A percentile compares a stretch with the other conserved stretches of the same genome.
These are phyloP conservation scores for Panopea generosa DNA, from an alignment of 2,888 invertebrate genomes.

Conservation along the genomic window DNA sequence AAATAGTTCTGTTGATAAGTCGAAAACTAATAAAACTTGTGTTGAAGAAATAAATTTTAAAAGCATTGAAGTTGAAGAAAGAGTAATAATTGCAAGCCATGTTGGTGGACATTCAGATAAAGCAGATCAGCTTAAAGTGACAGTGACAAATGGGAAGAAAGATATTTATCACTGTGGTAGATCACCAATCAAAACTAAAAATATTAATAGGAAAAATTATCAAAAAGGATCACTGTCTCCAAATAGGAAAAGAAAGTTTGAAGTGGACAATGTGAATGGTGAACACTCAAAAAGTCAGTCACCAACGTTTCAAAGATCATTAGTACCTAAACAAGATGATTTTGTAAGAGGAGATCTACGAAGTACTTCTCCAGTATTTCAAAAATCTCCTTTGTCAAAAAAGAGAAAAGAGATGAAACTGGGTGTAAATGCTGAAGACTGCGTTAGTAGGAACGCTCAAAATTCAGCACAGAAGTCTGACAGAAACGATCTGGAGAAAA, in stretches of 20 bases:
- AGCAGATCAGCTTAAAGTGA: no score
- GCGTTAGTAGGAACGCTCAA: neutral
- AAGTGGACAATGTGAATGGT: neutral
- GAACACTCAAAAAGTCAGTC: neutral
- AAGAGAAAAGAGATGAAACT: slow-evolving; percentile 2
- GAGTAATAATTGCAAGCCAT: neutral
- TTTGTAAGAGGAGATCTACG: slow-evolving; percentile 3
- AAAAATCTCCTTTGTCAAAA: slow-evolving; percentile 17
- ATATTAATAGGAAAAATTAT: no score
- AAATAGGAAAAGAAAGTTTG: neutral
- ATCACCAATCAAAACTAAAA: no score
- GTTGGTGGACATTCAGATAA: no score
- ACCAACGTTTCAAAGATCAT: neutral
- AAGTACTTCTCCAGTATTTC: slow-evolving; percentile 50
- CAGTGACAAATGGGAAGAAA: no score
- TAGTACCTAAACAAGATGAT: neutral
- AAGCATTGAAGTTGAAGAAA: neutral
- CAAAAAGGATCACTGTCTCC: no score
- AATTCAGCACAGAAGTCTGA: neutral
- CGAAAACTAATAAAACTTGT: no score
- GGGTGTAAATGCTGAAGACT: neutral
- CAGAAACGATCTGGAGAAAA: neutral
- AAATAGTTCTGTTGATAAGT: no score
- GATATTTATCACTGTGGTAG: no score
- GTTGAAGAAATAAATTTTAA: neutral